These are phyloP conservation scores for Antheraea pernyi DNA, from an alignment of 1,140 invertebrate species.

Conservation along the genomic window DNA sequence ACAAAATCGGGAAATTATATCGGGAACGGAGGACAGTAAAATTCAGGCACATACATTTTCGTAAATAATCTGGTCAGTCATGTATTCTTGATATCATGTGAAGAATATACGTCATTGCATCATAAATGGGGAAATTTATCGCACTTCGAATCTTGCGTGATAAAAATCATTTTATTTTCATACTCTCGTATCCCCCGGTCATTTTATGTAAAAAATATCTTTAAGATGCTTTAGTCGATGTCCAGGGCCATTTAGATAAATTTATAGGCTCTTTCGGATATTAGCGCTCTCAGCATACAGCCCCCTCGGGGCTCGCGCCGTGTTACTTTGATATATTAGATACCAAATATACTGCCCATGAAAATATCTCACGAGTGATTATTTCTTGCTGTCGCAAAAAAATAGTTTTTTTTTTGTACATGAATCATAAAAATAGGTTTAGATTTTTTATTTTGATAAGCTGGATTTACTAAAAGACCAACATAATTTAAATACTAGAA, in stretches of 20 bases:
- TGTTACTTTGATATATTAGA: conserved; percentile 11
- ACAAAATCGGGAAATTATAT: no score
- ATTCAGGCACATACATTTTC: no score
- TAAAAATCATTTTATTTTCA: background rate
- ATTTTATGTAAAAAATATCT: conserved; percentile 2
- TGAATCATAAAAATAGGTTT: no score
- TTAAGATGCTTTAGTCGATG: background rate
- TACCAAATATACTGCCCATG: background rate
- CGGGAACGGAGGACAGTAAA: no score
- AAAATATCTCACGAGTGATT: background rate
- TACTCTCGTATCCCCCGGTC: background rate
- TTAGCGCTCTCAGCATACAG: conserved; percentile 11
- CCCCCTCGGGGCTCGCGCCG: background rate
- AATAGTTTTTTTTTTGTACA: no score
- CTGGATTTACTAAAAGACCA: no score
- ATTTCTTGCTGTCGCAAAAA: background rate
- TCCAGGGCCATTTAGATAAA: conserved; percentile 4
- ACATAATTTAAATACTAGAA: no score
- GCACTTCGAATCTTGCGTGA: background rate
- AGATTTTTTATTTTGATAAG: no score
- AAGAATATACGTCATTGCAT: no score
- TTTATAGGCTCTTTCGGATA: conserved; percentile 15
- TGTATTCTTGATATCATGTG: no score
- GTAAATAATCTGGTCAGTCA: no score
- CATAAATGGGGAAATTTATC: background rate